phyloP scores from a whole-genome alignment of 2,797 vertebrate genomes.

The Molothrus ater region DNA sequence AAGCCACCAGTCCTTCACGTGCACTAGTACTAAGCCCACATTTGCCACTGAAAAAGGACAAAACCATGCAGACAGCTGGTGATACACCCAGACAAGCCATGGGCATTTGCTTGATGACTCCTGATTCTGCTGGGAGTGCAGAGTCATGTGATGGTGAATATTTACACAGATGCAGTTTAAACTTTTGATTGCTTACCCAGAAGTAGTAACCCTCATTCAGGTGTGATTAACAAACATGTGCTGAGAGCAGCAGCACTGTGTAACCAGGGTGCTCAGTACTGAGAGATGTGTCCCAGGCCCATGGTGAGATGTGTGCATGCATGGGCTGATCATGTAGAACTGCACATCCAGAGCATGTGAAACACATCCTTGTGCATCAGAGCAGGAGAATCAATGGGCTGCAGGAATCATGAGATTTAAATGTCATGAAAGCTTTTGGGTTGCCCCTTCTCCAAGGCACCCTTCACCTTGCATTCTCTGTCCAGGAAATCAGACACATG shows the following conservation, averaged over 20 bases:
- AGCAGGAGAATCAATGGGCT: background rate
- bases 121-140: background rate
- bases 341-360: background rate
- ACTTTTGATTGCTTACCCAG: slow-evolving; percentile 56
- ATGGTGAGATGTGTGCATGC: rapidly evolving
- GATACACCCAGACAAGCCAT: background rate
- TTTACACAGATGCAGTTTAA: background rate
- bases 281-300: background rate
- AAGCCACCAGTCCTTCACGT: background rate
- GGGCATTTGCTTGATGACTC: background rate
- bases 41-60: background rate
- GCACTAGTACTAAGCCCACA: background rate
- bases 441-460: background rate
- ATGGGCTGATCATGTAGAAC: background rate
- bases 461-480: background rate
- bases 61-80: background rate
- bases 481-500: background rate
- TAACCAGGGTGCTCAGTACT: background rate
- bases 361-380: background rate
- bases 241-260: background rate
- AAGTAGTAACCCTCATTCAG: slow-evolving; percentile 2
- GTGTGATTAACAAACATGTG: background rate
- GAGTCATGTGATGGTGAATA: background rate
- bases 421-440: background rate
- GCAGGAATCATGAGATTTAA: background rate